Evolutionary conservation across 1,140 invertebrate genomes (phyloP).

Genomic region (Micrasema minimum): DNA sequence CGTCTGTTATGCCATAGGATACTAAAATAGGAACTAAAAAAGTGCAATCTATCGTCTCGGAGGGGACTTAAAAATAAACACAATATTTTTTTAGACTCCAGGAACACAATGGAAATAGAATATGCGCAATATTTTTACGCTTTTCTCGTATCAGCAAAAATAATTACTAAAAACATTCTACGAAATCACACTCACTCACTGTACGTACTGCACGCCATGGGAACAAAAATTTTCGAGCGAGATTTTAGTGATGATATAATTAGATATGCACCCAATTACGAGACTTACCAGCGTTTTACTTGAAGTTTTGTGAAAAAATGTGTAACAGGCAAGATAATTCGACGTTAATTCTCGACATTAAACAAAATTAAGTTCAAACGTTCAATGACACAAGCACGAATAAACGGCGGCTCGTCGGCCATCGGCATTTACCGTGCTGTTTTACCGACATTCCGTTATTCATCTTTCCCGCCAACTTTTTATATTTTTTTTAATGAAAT

Average conservation of each 20-base stretch:
- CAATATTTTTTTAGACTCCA: conserved; percentile 19
- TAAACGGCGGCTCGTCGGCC: conserved; percentile 31
- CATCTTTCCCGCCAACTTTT: conserved; percentile 43
- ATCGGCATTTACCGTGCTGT: conserved; percentile 37
- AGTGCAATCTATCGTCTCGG: conserved; percentile 26
- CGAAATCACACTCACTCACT: conserved; percentile 41
- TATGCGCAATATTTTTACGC: not conserved
- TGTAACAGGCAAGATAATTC: not conserved
- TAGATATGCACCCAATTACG: conserved; percentile 2
- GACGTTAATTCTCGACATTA: conserved; percentile 32
- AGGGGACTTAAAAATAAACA: conserved; percentile 28
- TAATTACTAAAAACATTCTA: conserved; percentile 41
- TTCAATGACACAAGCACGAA: conserved; percentile 44
- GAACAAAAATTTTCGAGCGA: conserved; percentile 32
- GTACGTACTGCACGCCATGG: conserved; percentile 42
- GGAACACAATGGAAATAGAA: conserved; percentile 6
- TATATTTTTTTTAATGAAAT: not conserved
- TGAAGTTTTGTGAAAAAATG: conserved; percentile 25
- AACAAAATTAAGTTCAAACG: conserved; percentile 42
- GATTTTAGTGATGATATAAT: conserved; percentile 29
- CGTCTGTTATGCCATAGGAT: conserved; percentile 19
- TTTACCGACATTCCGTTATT: conserved; percentile 42
- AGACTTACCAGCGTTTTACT: conserved; percentile 30
- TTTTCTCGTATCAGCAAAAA: conserved; percentile 7
- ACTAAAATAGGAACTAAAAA: conserved; percentile 44